Evolutionary conservation across 2,888 invertebrate genomes (phyloP).

Genomic region (Hoplodrina ambigua): DNA sequence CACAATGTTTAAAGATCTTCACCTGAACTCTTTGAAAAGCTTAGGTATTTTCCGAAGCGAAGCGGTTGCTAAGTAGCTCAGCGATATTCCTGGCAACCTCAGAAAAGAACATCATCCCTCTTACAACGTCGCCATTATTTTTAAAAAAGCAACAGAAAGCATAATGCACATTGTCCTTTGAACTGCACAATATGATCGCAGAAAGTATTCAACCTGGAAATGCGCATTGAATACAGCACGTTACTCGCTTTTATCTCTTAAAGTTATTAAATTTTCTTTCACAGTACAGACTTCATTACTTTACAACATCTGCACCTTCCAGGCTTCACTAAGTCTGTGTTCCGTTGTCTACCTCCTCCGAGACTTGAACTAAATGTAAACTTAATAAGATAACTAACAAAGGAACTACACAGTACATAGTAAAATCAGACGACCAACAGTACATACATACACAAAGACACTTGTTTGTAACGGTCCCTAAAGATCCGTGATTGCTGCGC

Average conservation of each 20-base stretch:
- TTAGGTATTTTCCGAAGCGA: conserved; percentile 7
- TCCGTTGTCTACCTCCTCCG: conserved; percentile 13
- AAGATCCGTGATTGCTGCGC: conserved; percentile 74
- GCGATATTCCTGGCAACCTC: conserved; percentile 4
- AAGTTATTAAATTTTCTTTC: conserved; percentile 44
- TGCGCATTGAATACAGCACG: conserved; percentile 26
- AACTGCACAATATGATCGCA: conserved; percentile 1
- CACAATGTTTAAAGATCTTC: background rate
- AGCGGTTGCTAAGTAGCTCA: conserved; percentile 15
- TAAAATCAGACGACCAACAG: conserved; percentile 53
- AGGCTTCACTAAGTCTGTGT: conserved; percentile 20
- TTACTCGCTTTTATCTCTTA: conserved; percentile 17
- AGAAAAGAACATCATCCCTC: conserved; percentile 9
- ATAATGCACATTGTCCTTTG: conserved; percentile 1
- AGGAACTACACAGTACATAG: conserved; percentile 33
- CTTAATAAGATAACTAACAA: conserved; percentile 61
- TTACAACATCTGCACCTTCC: conserved; percentile 25
- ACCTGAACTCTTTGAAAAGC: background rate
- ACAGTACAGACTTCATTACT: conserved; percentile 40
- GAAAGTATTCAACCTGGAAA: conserved; percentile 24
- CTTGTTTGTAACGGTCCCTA: conserved; percentile 74
- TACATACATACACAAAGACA: conserved; percentile 63
- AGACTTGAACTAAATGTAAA: conserved; percentile 50
- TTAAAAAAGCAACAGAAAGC: background rate
- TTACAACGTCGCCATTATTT: conserved; percentile 7